Evolutionary conservation across 2,888 invertebrate species (phyloP).

Genomic region (Meghimatium bilineatum): DNA sequence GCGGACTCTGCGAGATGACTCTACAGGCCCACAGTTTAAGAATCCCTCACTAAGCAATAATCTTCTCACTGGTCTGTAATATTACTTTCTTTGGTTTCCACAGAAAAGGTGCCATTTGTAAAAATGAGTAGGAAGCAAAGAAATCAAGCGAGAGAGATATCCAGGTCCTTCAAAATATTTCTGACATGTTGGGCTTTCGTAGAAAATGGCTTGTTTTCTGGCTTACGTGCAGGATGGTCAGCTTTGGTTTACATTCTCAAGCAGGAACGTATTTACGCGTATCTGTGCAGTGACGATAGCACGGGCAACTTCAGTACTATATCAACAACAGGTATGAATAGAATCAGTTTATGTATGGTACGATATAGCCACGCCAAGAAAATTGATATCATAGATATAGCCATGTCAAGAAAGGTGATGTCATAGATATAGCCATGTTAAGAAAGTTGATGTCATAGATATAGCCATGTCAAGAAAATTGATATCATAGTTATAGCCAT

Average conservation of each 20-base stretch:
- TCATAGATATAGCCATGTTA: too few species aligned
- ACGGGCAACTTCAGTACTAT: not conserved
- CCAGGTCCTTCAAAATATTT: slow-evolving; percentile 27
- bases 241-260: slow-evolving; percentile 40
- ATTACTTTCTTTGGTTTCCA: not conserved
- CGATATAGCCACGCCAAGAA: too few species aligned
- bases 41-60: too few species aligned
- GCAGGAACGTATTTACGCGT: slow-evolving; percentile 21
- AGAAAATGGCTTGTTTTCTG: slow-evolving; percentile 38
- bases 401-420: too few species aligned
- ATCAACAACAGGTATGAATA: not conserved
- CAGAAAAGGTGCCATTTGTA: not conserved
- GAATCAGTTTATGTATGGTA: too few species aligned
- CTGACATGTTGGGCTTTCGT: slow-evolving; percentile 37
- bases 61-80: too few species aligned
- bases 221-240: slow-evolving; percentile 41
- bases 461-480: too few species aligned
- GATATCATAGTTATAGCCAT: too few species aligned
- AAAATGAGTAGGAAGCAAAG: not conserved
- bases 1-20: too few species aligned
- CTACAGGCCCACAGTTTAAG: too few species aligned
- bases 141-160: not conserved
- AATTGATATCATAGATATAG: too few species aligned
- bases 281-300: not conserved
- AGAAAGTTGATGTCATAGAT: too few species aligned